A percentile compares a stretch with the other conserved stretches of the same genome.
Conservation (phyloP, 2,113 vertebrate genomes). For the Cyphomyrus plagiostoma region DNA sequence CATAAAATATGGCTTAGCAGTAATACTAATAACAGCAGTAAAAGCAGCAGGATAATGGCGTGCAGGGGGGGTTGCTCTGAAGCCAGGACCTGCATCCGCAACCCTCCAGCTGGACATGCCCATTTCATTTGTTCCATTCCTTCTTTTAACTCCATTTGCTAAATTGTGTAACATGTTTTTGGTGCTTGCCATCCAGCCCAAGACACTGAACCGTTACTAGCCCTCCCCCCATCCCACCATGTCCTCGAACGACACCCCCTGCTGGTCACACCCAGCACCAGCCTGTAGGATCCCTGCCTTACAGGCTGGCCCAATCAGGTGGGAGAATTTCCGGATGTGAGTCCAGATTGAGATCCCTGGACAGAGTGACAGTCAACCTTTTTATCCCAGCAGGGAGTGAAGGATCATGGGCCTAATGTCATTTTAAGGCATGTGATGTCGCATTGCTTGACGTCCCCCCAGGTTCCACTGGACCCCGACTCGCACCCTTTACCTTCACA, state of each 20-base stretch:
- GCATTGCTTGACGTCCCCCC: neutral
- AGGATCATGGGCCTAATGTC: neutral
- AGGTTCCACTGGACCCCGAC: neutral
- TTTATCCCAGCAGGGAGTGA: neutral
- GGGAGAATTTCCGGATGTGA: neutral
- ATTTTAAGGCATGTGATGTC: neutral
- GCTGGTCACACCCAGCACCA: neutral
- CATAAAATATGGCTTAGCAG: constrained; percentile 51
- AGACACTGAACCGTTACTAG: constrained; percentile 40
- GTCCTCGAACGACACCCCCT: neutral
- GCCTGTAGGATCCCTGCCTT: neutral
- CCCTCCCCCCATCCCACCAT: constrained; percentile 12
- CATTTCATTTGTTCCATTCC: constrained; percentile 45
- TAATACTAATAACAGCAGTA: constrained; percentile 49
- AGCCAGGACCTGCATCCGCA: constrained; percentile 36
- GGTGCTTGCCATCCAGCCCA: constrained; percentile 54
- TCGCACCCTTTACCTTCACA: constrained; percentile 79
- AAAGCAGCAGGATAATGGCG: constrained; percentile 44
- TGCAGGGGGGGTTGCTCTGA: constrained; percentile 33
- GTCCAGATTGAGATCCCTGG: neutral
- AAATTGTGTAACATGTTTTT: constrained; percentile 51
- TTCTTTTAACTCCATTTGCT: constrained; percentile 42
- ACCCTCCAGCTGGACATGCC: constrained; percentile 36
- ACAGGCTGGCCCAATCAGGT: neutral
- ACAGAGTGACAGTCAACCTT: neutral